These are phyloP conservation scores for Helostoma temminkii DNA, from an alignment of 2,797 vertebrate genomes.

Conservation along the genomic window DNA sequence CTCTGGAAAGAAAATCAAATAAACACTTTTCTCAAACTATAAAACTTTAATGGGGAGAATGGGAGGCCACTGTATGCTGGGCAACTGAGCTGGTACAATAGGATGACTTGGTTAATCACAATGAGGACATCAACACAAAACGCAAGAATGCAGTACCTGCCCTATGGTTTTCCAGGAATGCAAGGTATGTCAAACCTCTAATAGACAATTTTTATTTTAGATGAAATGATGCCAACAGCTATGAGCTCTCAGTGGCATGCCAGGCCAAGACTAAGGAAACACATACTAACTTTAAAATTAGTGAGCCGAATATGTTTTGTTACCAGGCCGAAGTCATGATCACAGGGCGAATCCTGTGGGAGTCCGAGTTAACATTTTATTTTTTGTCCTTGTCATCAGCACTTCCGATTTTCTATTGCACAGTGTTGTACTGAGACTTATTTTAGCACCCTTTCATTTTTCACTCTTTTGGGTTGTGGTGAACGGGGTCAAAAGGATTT, in stretches of 20 bases:
- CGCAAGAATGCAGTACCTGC: conserved; percentile 42
- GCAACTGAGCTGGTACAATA: conserved; percentile 1
- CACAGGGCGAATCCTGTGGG: conserved; percentile 22
- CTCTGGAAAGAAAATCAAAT: background rate
- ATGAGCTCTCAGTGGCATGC: conserved; percentile 21
- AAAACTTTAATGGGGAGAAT: background rate
- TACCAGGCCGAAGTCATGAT: conserved; percentile 12
- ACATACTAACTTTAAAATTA: conserved; percentile 14
- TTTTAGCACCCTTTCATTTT: conserved; percentile 58
- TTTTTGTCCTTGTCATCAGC: conserved; percentile 48
- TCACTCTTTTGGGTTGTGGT: conserved; percentile 36
- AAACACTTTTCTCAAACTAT: background rate
- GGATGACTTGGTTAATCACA: conserved; percentile 17
- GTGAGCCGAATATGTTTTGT: conserved; percentile 8
- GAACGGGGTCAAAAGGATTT: conserved; percentile 54
- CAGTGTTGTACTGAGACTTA: conserved; percentile 24
- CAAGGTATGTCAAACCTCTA: conserved; percentile 56
- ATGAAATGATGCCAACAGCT: conserved; percentile 64
- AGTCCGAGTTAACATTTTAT: conserved; percentile 51
- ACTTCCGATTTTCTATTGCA: conserved; percentile 28
- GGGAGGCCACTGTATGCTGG: background rate
- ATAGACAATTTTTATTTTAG: conserved; percentile 61
- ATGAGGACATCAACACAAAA: conserved; percentile 27
- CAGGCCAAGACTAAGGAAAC: conserved; percentile 11
- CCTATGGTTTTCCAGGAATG: conserved; percentile 55